Evolutionary conservation across 2,888 invertebrate species (phyloP), one percentile per base, ranked within the genome.

Genomic region (Megastigmus dorsalis): DNA sequence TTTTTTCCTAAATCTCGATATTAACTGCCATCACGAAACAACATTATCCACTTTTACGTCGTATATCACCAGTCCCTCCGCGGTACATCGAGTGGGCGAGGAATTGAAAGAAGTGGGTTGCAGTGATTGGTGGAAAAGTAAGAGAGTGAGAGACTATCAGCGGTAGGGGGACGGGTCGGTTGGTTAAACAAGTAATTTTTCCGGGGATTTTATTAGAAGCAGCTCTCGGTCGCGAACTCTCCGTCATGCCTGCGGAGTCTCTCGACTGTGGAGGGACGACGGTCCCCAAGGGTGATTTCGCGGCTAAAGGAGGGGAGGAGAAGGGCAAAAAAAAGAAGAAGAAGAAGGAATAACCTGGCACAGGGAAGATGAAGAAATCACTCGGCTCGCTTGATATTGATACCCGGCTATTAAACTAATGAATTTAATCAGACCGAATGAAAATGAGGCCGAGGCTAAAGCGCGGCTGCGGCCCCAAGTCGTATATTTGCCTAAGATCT

Each of bases 381-480:
- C 84, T 83, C 79, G 84, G 79, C 79, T 82, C 82, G 82, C 75
- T 81, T 81, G 84, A 84, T 85, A 88, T 88, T 85, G 87, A 87
- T 87, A 85, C 80, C 83, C 80, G 77, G 81, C 84, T 84, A 85
- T 88, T 86, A 87, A 85, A 84, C 85, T 87, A 88, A 88, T 87
- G 87, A 88, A 88, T 88, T 88, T 88, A 88, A 86, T 88, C 86
- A 85, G 83, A 83, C 82, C 81, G 84, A 84, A 85, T 83, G 84
- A 84, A 84, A 84, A 84, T 83, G 83, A 84, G 83, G 80, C 80
- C 79, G 81, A 77, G 77, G 68, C 70, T 78, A 52, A 59, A 60
- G 50, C n/a, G 30, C 65, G 33, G 33, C 36, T n/a, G 72, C 63
- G 54, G 76, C 75, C 72, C 73, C 67, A 79, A 81, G 78, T 76